A percentile compares a stretch with the other conserved stretches of the same genome.
Evolutionary conservation across 2,888 invertebrate species (phyloP).

Genomic region (Xestoiulus laeticollis): DNA sequence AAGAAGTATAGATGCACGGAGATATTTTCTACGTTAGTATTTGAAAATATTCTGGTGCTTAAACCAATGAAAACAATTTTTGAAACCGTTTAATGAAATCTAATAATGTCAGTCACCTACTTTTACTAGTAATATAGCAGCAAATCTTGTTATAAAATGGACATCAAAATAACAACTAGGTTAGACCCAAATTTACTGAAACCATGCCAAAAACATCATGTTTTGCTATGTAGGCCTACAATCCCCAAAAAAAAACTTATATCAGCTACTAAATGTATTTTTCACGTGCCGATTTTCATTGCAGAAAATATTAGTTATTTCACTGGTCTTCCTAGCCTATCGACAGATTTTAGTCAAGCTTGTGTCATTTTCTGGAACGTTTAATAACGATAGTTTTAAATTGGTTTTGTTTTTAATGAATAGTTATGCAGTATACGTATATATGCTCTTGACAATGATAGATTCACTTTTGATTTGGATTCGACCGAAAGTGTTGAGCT

Average conservation of each 20-base stretch:
- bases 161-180: neutral
- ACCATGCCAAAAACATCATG: neutral
- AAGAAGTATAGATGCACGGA: too few species aligned
- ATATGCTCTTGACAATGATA: neutral
- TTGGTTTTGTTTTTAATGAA: neutral
- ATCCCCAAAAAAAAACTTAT: neutral
- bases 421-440: neutral
- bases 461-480: neutral
- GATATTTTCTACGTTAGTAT: neutral
- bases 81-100: neutral
- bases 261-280: neutral
- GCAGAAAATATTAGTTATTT: neutral
- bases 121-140: neutral
- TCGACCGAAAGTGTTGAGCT: neutral
- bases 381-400: neutral
- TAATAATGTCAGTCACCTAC: too few species aligned
- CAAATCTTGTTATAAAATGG: neutral
- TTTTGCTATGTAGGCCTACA: neutral
- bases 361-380: neutral
- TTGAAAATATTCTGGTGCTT: neutral
- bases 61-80: neutral
- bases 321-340: neutral
- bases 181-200: neutral
- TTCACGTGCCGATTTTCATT: neutral
- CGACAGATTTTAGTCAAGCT: neutral